Evolutionary conservation across 2,888 invertebrate genomes (phyloP).

Genomic region (Pseudococcus jackbeardsleyi): DNA sequence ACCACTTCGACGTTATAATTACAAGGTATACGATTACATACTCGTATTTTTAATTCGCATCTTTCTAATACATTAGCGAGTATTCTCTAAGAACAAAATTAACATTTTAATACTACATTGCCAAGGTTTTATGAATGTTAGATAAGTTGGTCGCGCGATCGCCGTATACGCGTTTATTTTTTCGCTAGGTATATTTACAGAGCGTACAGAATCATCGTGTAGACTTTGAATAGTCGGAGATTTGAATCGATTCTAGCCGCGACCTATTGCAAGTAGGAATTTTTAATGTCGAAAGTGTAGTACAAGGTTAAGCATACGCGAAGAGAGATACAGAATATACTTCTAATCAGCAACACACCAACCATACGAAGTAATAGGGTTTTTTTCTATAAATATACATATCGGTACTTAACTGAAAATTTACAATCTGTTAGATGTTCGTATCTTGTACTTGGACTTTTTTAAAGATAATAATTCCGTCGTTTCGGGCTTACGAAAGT

Average conservation of each 20-base stretch:
- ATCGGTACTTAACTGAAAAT: neutral
- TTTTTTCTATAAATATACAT: too few species aligned
- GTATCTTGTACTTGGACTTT: neutral
- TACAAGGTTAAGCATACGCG: slow-evolving; percentile 2
- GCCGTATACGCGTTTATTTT: slow-evolving; percentile 11
- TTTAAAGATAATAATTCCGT: neutral
- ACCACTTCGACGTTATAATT: neutral
- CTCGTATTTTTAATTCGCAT: neutral
- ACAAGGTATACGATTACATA: neutral
- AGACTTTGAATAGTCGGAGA: slow-evolving; percentile 20
- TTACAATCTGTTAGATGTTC: neutral
- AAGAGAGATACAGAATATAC: neutral
- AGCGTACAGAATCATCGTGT: neutral
- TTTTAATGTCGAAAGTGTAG: slow-evolving; percentile 27
- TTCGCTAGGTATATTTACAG: neutral
- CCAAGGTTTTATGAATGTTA: slow-evolving; percentile 36
- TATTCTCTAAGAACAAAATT: slow-evolving; percentile 10
- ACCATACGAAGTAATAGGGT: too few species aligned
- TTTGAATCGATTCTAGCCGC: neutral
- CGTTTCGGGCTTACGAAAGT: neutral
- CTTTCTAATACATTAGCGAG: neutral
- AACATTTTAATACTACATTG: slow-evolving; percentile 30
- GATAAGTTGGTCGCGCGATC: neutral
- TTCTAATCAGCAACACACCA: neutral
- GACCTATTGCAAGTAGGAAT: slow-evolving; percentile 7